Evolutionary conservation across 2,797 vertebrate species (phyloP).

Genomic region (Rhynchotus rufescens): DNA sequence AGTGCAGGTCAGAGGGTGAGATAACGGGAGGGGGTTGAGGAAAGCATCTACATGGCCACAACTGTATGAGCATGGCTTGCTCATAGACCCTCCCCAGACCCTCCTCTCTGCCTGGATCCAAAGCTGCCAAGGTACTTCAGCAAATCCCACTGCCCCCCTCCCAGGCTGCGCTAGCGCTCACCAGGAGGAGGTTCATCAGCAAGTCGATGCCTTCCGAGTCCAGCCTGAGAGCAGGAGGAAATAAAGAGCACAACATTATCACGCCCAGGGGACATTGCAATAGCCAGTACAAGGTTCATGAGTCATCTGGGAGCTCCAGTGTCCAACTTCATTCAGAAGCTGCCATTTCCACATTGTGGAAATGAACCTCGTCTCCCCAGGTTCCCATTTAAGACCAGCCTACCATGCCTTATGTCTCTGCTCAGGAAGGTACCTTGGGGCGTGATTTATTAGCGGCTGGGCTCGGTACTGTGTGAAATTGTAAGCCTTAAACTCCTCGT

Average conservation of each 20-base stretch:
- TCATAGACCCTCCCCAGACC: too few relatives aligned
- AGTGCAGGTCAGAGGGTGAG: too few relatives aligned
- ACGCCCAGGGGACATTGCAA: neutral
- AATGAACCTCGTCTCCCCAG: too few relatives aligned
- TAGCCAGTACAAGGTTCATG: accelerated
- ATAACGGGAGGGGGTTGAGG: neutral
- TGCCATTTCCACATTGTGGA: neutral
- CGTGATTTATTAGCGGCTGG: slow-evolving; percentile 89
- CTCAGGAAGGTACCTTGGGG: slow-evolving; percentile 84
- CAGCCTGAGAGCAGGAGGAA: slow-evolving; percentile 80
- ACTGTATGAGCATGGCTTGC: neutral
- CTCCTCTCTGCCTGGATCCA: neutral
- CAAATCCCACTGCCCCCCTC: neutral
- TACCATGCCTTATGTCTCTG: accelerated
- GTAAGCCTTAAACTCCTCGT: slow-evolving; percentile 89
- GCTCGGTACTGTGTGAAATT: slow-evolving; percentile 87
- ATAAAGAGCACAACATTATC: accelerated
- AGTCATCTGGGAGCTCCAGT: neutral
- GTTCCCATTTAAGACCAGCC: accelerated
- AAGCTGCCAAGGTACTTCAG: neutral
- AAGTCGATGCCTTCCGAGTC: slow-evolving; percentile 93
- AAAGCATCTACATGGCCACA: too few relatives aligned
- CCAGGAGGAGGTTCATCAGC: slow-evolving; percentile 87
- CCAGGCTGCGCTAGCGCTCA: slow-evolving; percentile 57
- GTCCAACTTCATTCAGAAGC: neutral